A percentile compares a stretch with the other conserved stretches of the same genome.
Evolutionary conservation across 2,113 vertebrate genomes (phyloP).

Genomic region (Ammodramus savannarum): DNA sequence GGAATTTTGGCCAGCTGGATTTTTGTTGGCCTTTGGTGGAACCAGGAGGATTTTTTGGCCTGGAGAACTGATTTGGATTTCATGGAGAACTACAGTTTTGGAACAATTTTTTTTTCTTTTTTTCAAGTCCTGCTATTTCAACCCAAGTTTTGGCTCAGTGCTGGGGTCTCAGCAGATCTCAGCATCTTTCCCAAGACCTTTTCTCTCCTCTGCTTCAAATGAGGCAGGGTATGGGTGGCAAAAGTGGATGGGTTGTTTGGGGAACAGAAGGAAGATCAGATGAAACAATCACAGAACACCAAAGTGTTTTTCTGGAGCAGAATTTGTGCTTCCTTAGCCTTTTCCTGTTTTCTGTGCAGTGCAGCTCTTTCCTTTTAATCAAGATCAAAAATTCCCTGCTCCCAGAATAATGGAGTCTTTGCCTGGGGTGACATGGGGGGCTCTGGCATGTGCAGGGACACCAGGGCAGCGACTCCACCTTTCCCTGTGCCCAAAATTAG

Average conservation of each 20-base stretch:
- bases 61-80: background rate
- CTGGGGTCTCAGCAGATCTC: background rate
- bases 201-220: background rate
- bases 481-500: background rate
- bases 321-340: background rate
- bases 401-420: background rate
- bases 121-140: background rate
- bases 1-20: background rate
- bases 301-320: background rate
- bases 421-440: background rate
- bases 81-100: background rate
- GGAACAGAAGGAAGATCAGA: background rate
- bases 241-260: background rate
- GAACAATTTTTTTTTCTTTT: background rate
- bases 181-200: background rate
- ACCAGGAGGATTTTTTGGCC: background rate
- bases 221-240: background rate
- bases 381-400: background rate
- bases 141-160: background rate
- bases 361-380: background rate
- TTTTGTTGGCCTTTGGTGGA: background rate
- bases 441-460: background rate
- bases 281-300: fast-evolving
- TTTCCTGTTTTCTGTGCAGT: background rate
- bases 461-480: background rate